Evolutionary conservation across 2,113 vertebrate genomes (phyloP).

Genomic region (Chiloscyllium plagiosum): DNA sequence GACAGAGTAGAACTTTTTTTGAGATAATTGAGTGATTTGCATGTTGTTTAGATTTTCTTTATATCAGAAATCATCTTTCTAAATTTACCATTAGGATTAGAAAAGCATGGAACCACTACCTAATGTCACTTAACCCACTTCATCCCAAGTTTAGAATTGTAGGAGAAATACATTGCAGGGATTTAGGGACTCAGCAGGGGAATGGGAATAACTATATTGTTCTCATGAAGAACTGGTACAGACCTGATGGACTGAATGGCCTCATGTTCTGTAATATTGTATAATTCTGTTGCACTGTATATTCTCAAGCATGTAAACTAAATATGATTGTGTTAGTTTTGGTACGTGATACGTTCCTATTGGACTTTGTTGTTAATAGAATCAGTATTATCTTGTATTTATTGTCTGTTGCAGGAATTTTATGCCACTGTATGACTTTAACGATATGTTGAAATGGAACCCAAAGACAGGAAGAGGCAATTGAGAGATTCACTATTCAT

Average conservation of each 20-base stretch:
- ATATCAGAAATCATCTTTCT: background rate
- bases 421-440: background rate
- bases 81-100: background rate
- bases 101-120: background rate
- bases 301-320: background rate
- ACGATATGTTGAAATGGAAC: background rate
- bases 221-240: background rate
- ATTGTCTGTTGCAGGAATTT: background rate
- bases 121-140: background rate
- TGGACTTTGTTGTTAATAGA: background rate
- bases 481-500: background rate
- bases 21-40: slow-evolving; percentile 10
- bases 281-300: background rate
- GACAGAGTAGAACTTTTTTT: background rate
- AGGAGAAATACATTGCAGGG: background rate
- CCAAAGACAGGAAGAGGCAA: background rate
- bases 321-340: background rate
- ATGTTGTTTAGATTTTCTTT: background rate
- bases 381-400: background rate
- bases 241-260: background rate
- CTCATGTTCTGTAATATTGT: background rate
- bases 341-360: background rate
- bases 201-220: background rate
- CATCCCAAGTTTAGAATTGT: background rate
- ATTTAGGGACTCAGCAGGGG: background rate